Evolutionary conservation across 64 coral and sea anemone genomes (phyloP).

Genomic region (Astreopora myriophthalma): DNA sequence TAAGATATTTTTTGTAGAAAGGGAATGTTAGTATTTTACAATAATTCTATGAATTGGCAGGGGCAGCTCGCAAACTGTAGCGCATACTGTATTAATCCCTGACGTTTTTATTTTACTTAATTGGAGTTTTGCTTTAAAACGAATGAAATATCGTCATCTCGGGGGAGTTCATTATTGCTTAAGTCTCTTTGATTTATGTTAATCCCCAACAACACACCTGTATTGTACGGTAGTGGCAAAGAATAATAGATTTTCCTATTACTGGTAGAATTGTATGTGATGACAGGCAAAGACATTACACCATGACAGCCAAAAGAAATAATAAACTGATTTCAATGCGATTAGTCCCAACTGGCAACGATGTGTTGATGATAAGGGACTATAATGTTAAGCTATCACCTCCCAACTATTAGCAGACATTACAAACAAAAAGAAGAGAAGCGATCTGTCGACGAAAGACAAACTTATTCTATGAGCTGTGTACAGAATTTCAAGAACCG

Average conservation of each 20-base stretch:
- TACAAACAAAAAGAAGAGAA: not conserved
- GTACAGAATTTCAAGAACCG: conserved; percentile 37
- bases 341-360: conserved; percentile 45
- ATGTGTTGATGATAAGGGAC: conserved; percentile 49
- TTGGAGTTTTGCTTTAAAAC: not conserved
- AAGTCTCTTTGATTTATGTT: conserved; percentile 4
- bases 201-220: not conserved
- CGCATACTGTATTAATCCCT: not conserved
- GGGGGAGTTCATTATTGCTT: conserved; percentile 21
- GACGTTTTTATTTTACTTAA: not conserved
- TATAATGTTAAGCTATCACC: conserved; percentile 38
- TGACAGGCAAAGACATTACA: conserved; percentile 12
- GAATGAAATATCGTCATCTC: conserved; percentile 47
- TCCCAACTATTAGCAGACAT: conserved; percentile 53
- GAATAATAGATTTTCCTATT: conserved; percentile 38
- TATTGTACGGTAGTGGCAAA: conserved; percentile 7
- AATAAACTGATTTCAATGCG: conserved; percentile 57
- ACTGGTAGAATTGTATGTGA: not conserved
- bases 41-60: not conserved
- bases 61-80: too few relatives aligned
- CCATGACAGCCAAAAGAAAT: conserved; percentile 31
- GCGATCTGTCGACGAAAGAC: conserved; percentile 11
- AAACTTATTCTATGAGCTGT: not conserved
- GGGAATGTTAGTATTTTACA: not conserved
- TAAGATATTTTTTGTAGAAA: not conserved